phyloP scores from a whole-genome alignment of 2,888 invertebrate species.

The Perdita meconis region DNA sequence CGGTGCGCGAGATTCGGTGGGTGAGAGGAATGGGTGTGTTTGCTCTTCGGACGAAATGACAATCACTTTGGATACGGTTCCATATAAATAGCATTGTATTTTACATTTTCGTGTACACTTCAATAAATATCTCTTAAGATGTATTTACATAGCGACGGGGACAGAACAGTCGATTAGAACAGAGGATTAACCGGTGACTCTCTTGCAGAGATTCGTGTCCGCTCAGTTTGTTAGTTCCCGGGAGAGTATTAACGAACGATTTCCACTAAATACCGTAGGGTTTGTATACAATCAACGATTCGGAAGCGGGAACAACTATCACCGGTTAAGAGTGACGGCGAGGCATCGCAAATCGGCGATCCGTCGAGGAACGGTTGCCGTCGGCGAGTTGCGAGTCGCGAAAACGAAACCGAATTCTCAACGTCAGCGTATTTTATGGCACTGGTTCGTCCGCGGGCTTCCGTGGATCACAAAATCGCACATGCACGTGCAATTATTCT shows the following conservation, averaged over 20 bases:
- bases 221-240: neutral
- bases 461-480: conserved; percentile 64
- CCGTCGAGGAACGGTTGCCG: too few relatives aligned
- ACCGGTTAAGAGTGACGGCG: conserved; percentile 49
- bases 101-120: conserved; percentile 81
- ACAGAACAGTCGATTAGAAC: conserved; percentile 53
- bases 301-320: conserved; percentile 1
- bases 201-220: neutral
- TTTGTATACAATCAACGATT: neutral
- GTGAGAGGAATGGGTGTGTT: conserved; percentile 49
- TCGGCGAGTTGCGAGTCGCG: conserved; percentile 46
- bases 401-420: conserved; percentile 37
- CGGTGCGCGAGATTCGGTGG: conserved; percentile 33
- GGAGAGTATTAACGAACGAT: neutral
- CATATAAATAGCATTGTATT: conserved; percentile 83
- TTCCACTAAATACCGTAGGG: neutral
- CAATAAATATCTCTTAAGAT: conserved; percentile 82
- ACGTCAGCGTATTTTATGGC: conserved; percentile 65
- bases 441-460: conserved; percentile 64
- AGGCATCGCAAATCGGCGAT: conserved; percentile 27
- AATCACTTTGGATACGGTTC: conserved; percentile 51
- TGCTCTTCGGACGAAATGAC: conserved; percentile 47
- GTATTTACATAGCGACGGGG: conserved; percentile 78
- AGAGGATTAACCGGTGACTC: conserved; percentile 57
- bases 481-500: conserved; percentile 49